A percentile compares a stretch with the other conserved stretches of the same genome.
Conservation (phyloP, 2,113 vertebrate genomes). For the Pheucticus melanocephalus region DNA sequence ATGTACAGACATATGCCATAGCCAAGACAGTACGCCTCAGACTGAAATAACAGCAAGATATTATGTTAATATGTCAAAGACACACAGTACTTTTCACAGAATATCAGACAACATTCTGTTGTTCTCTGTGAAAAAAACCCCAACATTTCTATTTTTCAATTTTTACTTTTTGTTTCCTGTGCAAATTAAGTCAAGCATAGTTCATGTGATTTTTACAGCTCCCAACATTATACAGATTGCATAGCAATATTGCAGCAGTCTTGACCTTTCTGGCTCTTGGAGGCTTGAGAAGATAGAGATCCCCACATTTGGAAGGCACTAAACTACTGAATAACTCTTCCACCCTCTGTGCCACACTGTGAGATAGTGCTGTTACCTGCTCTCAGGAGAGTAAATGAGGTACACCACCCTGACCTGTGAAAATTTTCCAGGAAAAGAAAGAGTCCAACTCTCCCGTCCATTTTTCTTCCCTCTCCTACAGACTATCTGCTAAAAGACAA, state of each 20-base stretch:
- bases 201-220: neutral
- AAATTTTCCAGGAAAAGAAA: neutral
- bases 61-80: rapidly evolving
- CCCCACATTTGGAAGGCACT: neutral
- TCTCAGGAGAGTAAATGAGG: neutral
- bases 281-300: neutral
- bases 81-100: rapidly evolving
- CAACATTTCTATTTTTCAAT: neutral
- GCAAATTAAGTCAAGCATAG: neutral
- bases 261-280: neutral
- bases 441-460: neutral
- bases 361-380: neutral
- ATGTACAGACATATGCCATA: neutral
- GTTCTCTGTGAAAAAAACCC: neutral
- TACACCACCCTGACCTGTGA: neutral
- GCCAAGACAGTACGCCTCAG: rapidly evolving
- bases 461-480: neutral
- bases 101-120: neutral
- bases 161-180: neutral
- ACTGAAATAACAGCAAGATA: neutral
- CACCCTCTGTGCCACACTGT: neutral
- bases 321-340: neutral
- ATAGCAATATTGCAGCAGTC: neutral
- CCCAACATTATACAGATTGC: neutral
- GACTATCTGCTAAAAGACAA: neutral